Conservation (phyloP, 2,888 invertebrate species). For the Enoplolaimus lenunculus region DNA sequence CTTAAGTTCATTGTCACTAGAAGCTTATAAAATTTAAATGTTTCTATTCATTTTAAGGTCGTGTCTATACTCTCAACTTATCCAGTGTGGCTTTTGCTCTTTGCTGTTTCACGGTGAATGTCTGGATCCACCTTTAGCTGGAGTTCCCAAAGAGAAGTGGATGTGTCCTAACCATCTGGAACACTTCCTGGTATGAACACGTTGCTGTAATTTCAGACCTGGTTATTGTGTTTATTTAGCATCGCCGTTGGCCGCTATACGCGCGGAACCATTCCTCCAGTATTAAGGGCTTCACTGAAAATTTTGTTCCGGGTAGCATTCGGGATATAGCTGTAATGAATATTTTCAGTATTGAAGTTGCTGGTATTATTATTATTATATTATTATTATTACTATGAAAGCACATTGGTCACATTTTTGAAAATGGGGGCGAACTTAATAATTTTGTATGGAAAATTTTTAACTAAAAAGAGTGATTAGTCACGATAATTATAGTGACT, state of each 20-base stretch:
- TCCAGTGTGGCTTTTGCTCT: conserved; percentile 87
- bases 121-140: conserved; percentile 74
- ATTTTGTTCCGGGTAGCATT: no score
- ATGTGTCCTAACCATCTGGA: conserved; percentile 96
- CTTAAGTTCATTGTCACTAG: no score
- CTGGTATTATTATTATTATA: no score
- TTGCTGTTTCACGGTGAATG: conserved; percentile 81
- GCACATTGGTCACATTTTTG: no score
- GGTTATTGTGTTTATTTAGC: neutral
- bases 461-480: no score
- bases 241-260: neutral
- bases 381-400: no score
- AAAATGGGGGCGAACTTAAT: no score
- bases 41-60: conserved; percentile 48
- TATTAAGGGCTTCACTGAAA: neutral
- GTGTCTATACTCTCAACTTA: conserved; percentile 64
- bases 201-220: neutral
- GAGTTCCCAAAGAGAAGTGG: conserved; percentile 75
- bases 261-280: neutral
- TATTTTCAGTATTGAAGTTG: no score
- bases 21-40: no score
- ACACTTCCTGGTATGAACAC: conserved; percentile 52
- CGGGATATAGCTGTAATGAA: no score
- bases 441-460: no score
- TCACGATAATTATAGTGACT: no score